Conservation (phyloP, 53 echinoderm and acorn worm genomes). For the Echinarachnius parma region DNA sequence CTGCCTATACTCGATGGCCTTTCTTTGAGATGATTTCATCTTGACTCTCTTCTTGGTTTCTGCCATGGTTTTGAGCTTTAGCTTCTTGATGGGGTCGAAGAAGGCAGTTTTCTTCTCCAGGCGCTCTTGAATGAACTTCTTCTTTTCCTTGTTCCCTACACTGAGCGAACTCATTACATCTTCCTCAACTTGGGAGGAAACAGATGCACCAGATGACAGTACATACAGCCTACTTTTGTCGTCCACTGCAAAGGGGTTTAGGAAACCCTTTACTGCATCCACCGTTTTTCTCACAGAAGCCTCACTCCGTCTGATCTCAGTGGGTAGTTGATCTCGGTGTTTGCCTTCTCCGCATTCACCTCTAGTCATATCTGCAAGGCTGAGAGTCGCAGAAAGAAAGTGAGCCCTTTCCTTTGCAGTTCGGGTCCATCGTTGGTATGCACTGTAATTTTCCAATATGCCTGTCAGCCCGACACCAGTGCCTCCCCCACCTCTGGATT, state of each 20-base stretch:
- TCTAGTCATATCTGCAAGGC: too few relatives aligned
- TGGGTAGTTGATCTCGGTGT: background rate
- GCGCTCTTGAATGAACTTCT: too few relatives aligned
- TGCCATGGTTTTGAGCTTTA: conserved; percentile 1
- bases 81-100: conserved; percentile 16
- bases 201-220: too few relatives aligned
- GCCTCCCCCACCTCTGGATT: too few relatives aligned
- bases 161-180: too few relatives aligned
- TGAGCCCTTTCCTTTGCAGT: too few relatives aligned
- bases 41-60: conserved; percentile 10
- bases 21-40: background rate
- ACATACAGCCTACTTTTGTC: background rate
- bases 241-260: conserved; percentile 33
- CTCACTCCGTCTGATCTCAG: conserved; percentile 10
- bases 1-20: conserved; percentile 17
- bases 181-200: too few relatives aligned
- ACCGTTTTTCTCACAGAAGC: background rate
- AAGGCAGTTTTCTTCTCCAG: too few relatives aligned
- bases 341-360: background rate
- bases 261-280: conserved; percentile 10
- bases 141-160: too few relatives aligned
- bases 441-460: background rate
- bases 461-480: too few relatives aligned
- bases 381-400: too few relatives aligned
- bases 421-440: too few relatives aligned